Evolutionary conservation across 2,888 invertebrate species (phyloP).

Genomic region (Microplitis deprimator): DNA sequence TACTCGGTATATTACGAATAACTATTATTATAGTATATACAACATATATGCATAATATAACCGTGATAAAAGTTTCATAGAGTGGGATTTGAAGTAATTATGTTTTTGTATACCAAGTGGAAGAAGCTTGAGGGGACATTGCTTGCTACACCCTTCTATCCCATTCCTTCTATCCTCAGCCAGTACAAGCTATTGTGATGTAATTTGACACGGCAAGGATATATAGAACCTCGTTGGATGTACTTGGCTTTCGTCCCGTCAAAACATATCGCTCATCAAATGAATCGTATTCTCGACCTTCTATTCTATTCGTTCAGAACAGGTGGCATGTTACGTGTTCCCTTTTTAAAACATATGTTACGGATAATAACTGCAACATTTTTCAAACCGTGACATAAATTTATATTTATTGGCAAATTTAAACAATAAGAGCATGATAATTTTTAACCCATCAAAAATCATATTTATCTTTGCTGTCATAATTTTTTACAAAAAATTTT

Average conservation of each 20-base stretch:
- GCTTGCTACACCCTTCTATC: background rate
- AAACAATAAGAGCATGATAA: background rate
- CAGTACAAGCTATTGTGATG: slow-evolving; percentile 54
- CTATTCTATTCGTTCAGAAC: background rate
- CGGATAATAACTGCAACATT: background rate
- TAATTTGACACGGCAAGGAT: slow-evolving; percentile 54
- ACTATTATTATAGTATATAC: background rate
- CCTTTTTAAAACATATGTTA: background rate
- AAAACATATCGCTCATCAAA: slow-evolving; percentile 29
- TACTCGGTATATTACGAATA: slow-evolving; percentile 20
- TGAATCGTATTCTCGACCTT: slow-evolving; percentile 1
- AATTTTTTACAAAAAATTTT: background rate
- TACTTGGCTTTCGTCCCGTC: slow-evolving; percentile 28
- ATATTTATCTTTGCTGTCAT: background rate
- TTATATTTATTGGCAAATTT: background rate
- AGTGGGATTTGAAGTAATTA: slow-evolving; percentile 67
- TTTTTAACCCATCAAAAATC: background rate
- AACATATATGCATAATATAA: background rate
- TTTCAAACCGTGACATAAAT: background rate
- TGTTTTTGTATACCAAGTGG: slow-evolving; percentile 57
- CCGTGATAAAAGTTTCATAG: slow-evolving; percentile 64
- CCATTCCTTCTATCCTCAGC: slow-evolving; percentile 1
- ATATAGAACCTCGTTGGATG: slow-evolving; percentile 12
- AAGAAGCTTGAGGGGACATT: slow-evolving; percentile 23
- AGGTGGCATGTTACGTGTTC: background rate